Base-by-base conservation (phyloP, 2,113 vertebrate genomes). In the Vireo altiloquus region DNA sequence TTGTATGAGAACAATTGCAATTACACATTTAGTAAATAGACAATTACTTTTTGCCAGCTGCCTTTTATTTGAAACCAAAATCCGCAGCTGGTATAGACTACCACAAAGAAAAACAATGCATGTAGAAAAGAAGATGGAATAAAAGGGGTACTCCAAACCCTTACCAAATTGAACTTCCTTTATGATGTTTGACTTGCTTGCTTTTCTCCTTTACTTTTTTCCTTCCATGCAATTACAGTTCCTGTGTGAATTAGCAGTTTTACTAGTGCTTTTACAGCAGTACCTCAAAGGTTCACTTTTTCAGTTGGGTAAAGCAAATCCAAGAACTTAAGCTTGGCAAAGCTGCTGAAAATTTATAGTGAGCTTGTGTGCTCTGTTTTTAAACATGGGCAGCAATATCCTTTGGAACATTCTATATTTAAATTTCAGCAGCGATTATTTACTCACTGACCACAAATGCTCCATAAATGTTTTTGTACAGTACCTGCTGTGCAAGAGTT, bases 311-410 rank as follows among this genome's bases (percentile, higher is more conserved):
- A 89, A 75, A 93, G 85, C n/a, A 95, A 84, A 95, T 50, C 25
- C 63, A 80, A 94, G 69, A 85, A 69, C 35, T 72, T 85, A n/a
- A 85, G 27, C 54, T 87, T 82, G 59, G 75, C 59, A 87, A 92
- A 87, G 69, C 23, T 15, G 46, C 87, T 1, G 2, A 82, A 84
- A 85, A 92, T 82, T 82, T 82, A 65, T 56, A 74, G 52, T 10
- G 22, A 85, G 90, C 42, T 91, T 91, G 46, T 94, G 47, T 79
- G 78, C 50, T 83, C 77, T 70, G 75, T 82, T 85, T 95, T 83
- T 65, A 78, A 93, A 83, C 56, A 52, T 3, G 16, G 50, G 56
- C 35, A 93, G 75, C 75, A 75, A 39, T 39, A 61, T 23, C n/a
- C 50, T 63, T 54, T 88, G 75, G 82, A 83, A 81, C 28, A 54